Evolutionary conservation across 1,140 invertebrate species (phyloP).

Genomic region (Drosophila obscura): DNA sequence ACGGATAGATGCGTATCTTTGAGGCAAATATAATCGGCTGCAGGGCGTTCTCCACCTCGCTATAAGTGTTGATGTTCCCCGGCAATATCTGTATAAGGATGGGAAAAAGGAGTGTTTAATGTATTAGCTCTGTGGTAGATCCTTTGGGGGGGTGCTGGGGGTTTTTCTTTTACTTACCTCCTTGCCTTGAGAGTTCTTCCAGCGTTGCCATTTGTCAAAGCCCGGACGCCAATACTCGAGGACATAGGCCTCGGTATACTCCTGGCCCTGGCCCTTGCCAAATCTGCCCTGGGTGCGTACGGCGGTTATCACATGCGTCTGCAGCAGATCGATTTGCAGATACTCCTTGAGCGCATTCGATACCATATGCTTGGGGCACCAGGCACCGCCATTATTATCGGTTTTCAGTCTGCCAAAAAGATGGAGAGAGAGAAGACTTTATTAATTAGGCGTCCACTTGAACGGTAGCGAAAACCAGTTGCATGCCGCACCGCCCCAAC

Average conservation of each 20-base stretch:
- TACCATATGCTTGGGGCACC: constrained; percentile 96
- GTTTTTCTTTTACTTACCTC: constrained; percentile 87
- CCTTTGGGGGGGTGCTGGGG: too few relatives aligned
- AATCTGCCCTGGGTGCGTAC: constrained; percentile 96
- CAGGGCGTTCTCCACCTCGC: constrained; percentile 90
- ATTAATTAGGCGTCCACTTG: constrained; percentile 57
- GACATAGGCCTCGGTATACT: constrained; percentile 95
- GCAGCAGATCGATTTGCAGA: constrained; percentile 93
- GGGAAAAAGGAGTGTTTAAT: background rate
- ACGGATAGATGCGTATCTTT: constrained; percentile 94
- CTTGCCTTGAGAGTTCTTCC: constrained; percentile 89
- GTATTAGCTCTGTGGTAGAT: background rate
- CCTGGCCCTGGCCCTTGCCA: constrained; percentile 96
- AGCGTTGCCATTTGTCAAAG: constrained; percentile 91
- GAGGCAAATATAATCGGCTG: constrained; percentile 94
- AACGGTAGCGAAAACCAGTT: constrained; percentile 61
- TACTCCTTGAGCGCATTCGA: constrained; percentile 94
- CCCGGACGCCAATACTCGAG: constrained; percentile 95
- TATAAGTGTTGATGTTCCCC: constrained; percentile 95
- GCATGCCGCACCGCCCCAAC: background rate
- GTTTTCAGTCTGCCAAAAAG: constrained; percentile 90
- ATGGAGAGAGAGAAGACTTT: constrained; percentile 63
- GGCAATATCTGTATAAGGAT: constrained; percentile 88
- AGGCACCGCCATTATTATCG: constrained; percentile 95
- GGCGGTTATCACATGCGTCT: constrained; percentile 91